Conservation (phyloP, 2,888 invertebrate species). For the Amiota communis region DNA sequence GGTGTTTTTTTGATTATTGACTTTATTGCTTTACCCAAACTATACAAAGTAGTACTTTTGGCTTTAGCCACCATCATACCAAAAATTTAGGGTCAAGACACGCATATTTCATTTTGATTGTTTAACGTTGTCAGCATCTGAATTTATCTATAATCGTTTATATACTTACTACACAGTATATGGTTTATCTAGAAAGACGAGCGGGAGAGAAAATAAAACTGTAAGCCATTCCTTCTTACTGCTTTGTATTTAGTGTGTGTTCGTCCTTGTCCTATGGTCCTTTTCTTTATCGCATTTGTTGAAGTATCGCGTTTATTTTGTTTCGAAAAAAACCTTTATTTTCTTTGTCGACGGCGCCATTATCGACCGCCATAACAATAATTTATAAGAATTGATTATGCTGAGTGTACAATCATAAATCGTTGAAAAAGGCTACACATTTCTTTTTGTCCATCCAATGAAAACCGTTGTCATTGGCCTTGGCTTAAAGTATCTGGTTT, state of each 20-base stretch:
- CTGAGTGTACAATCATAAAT: conserved; percentile 63
- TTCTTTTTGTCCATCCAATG: too few species aligned
- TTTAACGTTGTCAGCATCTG: conserved; percentile 61
- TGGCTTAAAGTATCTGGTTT: background rate
- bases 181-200: too few species aligned
- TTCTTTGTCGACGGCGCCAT: background rate
- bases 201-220: too few species aligned
- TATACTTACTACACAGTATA: background rate
- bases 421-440: conserved; percentile 32
- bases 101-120: conserved; percentile 58
- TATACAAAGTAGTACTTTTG: too few species aligned
- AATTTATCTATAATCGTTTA: conserved; percentile 32
- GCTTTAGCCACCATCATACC: too few species aligned
- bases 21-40: too few species aligned
- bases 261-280: conserved; percentile 37
- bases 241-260: background rate
- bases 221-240: background rate
- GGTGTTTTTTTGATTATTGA: too few species aligned
- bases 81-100: conserved; percentile 44
- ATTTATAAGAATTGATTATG: conserved; percentile 65
- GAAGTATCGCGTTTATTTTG: background rate
- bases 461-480: too few species aligned
- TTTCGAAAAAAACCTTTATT: background rate
- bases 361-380: conserved; percentile 57
- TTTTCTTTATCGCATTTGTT: background rate